Evolutionary conservation across 2,797 vertebrate genomes (phyloP), one percentile per base, ranked within the genome.

Genomic region (Furcifer pardalis): DNA sequence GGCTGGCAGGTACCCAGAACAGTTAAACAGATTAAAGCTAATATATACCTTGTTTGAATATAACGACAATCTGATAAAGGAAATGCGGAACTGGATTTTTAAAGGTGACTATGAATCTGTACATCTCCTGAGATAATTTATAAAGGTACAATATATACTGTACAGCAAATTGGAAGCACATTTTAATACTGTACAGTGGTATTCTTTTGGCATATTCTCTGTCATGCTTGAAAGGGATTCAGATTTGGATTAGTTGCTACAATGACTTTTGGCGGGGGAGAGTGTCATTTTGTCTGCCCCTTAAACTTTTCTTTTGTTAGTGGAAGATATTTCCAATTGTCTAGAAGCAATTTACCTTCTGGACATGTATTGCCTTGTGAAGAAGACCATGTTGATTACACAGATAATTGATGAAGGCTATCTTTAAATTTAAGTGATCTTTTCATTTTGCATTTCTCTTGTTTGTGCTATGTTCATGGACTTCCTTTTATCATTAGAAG

Each of bases 311-410:
- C 12, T 35, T 5, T 60, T 3, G 77, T 49, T 49, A 44, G 35
- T 8, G 56, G 87, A 72, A 83, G 69, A 91, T 59, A 30, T 68
- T 74, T 90, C 5, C 35, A 87, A 77, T 66, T 72, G 90, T 89
- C 86, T 37, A 78, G 89, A 92, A 86, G 60, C 32, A 85, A 46
- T 75, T 19, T 10, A 17, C 2, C 42, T 5, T n/a, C 21, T 82
- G 82, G 3, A 19, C 17, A 35, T 12, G 68, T 52, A 42, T 84
- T 87, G 30, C n/a, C 83, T 44, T 76, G 44, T n/a, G n/a, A n/a
- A 68, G 88, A 69, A 56, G 60, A 8, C 79, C 6, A 66, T 9
- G 15, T 52, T n/a, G 5, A 73, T 87, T 85, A 82, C 76, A 66
- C 40, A 84, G 79, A 44, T 80, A 56, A 35, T 42, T 0, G 0